Percentiles rank a stretch among this genome's conserved stretches.
Conservation (phyloP, 2,797 vertebrate genomes). For the Hylomyscus alleni region DNA sequence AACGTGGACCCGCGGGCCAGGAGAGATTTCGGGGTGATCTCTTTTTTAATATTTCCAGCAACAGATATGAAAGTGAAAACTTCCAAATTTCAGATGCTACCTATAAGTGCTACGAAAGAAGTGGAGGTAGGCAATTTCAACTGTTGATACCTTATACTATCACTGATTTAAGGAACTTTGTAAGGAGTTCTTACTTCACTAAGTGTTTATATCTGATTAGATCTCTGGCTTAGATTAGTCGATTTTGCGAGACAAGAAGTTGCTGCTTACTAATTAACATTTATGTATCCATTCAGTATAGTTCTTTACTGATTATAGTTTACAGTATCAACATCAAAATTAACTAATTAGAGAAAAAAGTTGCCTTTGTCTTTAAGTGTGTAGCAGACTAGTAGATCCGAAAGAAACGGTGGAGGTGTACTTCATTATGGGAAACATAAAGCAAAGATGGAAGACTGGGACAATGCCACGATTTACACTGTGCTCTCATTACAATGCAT, state of each 20-base stretch:
- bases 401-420: not conserved
- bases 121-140: not conserved
- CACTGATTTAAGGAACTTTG: not conserved
- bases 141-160: not conserved
- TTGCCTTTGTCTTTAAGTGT: not conserved
- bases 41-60: no score
- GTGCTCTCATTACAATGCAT: not conserved
- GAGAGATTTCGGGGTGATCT: no score
- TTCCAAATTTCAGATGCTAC: not conserved
- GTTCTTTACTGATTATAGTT: not conserved
- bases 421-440: not conserved
- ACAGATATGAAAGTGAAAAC: not conserved
- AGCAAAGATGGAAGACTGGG: not conserved
- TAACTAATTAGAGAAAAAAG: not conserved
- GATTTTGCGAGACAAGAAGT: not conserved
- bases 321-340: not conserved
- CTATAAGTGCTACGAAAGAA: not conserved
- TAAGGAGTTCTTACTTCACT: not conserved
- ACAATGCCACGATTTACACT: not conserved
- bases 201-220: not conserved
- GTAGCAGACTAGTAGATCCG: not conserved
- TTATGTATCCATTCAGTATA: not conserved
- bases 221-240: not conserved
- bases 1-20: no score
- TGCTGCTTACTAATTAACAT: not conserved